A percentile compares a stretch with the other conserved stretches of the same genome.
These are phyloP conservation scores for Diloba caeruleocephala DNA, from an alignment of 2,888 invertebrate genomes.

Conservation along the genomic window DNA sequence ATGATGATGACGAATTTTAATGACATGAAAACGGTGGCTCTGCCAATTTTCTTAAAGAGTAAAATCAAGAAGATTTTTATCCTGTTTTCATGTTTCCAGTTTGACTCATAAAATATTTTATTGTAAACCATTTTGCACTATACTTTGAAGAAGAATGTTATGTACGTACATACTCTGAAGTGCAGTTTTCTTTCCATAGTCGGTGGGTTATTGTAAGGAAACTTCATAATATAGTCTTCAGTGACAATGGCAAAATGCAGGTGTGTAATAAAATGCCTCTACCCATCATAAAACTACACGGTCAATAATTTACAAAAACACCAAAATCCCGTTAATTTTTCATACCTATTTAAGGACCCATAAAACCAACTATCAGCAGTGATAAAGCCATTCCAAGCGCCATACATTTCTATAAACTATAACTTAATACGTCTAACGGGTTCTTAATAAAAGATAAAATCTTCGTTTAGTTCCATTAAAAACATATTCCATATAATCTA, in stretches of 20 bases:
- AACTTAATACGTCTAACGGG: slow-evolving; percentile 52
- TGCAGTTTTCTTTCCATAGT: neutral
- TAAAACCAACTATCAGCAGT: slow-evolving; percentile 38
- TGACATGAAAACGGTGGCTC: no score
- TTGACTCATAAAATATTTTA: no score
- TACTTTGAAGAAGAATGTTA: neutral
- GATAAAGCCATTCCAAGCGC: slow-evolving; percentile 48
- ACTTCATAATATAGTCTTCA: no score
- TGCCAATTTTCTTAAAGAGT: no score
- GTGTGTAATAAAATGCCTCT: neutral
- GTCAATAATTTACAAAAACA: slow-evolving; percentile 9
- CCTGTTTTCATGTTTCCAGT: no score
- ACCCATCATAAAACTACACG: slow-evolving; percentile 11
- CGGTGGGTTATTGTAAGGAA: neutral
- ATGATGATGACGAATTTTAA: no score
- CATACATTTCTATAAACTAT: slow-evolving; percentile 40
- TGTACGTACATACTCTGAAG: neutral
- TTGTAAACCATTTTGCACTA: no score
- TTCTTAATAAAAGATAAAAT: slow-evolving; percentile 60
- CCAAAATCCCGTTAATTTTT: slow-evolving; percentile 28
- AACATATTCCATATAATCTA: slow-evolving; percentile 57
- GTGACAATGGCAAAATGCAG: neutral
- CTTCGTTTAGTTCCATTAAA: slow-evolving; percentile 63
- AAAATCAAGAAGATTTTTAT: no score
- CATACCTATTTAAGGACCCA: slow-evolving; percentile 43